Evolutionary conservation across 2,113 vertebrate genomes (phyloP).

Genomic region (Clarias batrachus): DNA sequence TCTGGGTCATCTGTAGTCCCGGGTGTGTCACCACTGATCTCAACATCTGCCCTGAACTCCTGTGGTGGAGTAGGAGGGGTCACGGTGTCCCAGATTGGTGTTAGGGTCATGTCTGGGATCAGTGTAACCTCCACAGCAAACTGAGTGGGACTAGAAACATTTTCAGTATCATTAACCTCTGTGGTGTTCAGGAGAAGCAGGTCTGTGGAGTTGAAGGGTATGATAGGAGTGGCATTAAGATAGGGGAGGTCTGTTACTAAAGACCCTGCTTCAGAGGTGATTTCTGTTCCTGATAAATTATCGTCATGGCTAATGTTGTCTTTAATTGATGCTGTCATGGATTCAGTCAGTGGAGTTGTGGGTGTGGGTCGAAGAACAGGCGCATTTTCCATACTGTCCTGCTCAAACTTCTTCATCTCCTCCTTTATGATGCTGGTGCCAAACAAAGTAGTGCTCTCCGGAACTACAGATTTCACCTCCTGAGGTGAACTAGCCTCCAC

Average conservation of each 20-base stretch:
- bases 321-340: not conserved
- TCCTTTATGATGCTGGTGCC: slow-evolving; percentile 40
- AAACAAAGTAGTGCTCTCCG: slow-evolving; percentile 47
- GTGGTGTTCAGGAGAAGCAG: slow-evolving; percentile 9
- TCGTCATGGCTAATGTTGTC: slow-evolving; percentile 18
- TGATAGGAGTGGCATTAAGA: slow-evolving; percentile 24
- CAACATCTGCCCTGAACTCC: slow-evolving; percentile 64
- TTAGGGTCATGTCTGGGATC: slow-evolving; percentile 57
- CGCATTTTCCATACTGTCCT: slow-evolving; percentile 49
- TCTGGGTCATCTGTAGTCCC: slow-evolving; percentile 35
- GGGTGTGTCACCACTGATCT: slow-evolving; percentile 59
- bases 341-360: slow-evolving; percentile 37
- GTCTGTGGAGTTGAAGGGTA: slow-evolving; percentile 23
- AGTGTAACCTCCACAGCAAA: slow-evolving; percentile 55
- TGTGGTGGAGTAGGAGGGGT: slow-evolving; percentile 48
- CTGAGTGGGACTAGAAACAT: not conserved
- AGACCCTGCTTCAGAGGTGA: slow-evolving; percentile 37
- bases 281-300: slow-evolving; percentile 30
- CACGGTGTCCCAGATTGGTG: slow-evolving; percentile 45
- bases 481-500: slow-evolving; percentile 43
- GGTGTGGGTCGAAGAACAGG: slow-evolving; percentile 29
- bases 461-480: slow-evolving; percentile 40
- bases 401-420: slow-evolving; percentile 47
- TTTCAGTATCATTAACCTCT: slow-evolving; percentile 39
- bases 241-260: slow-evolving; percentile 3